Base-by-base conservation (phyloP, 2,113 vertebrate genomes). In the zebrafish (Danio rerio) region DNA sequence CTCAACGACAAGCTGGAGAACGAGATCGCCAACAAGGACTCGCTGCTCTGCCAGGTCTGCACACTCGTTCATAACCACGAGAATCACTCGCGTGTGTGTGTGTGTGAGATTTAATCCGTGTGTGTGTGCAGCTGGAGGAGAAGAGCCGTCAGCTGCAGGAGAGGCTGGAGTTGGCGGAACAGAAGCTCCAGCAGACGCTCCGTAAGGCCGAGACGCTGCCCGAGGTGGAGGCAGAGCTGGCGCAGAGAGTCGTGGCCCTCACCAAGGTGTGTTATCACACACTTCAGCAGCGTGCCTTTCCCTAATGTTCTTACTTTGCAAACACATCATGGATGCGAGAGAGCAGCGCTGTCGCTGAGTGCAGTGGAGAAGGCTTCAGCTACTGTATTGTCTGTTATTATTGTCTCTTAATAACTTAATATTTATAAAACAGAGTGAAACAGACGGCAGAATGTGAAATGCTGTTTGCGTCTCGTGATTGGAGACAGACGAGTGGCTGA, bases 1-100 rank as follows among this genome's bases (percentile, higher is more conserved):
- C 95, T 98, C 87, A 99, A 99, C 3, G 98, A 99, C 89, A 98
- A 97, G 90, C 96, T 99, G 90, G 98, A 99, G 93, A 98, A 96
- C 2, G 97, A 99, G 92, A 96, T 99, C 42, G 98, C 98, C 89
- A 98, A 97, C 89, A 99, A 98, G 91, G 98, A 99, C 20, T 96
- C 97, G 0, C 91, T 97, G 82, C 95, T 93, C 79, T 93, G 96
- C 88, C 98, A 99, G 94, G 98, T 99, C 8, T 16, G 18, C 9
- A 31, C 31, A 31, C 31, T 31, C 31, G 31, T 31, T 31, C 1
- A 1, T 31, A 31, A 31, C 3, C 31, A 2, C 1, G 31, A 31
- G 31, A 31, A 31, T 31, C 31, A 31, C 31, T 31, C 31, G 3
- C 31, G 31, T 31, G 31, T 70, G 68, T 15, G 69, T 9, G 69